Evolutionary conservation across 2,113 vertebrate genomes (phyloP), one percentile per base, ranked within the genome.

Genomic region (Sylvietta virens): DNA sequence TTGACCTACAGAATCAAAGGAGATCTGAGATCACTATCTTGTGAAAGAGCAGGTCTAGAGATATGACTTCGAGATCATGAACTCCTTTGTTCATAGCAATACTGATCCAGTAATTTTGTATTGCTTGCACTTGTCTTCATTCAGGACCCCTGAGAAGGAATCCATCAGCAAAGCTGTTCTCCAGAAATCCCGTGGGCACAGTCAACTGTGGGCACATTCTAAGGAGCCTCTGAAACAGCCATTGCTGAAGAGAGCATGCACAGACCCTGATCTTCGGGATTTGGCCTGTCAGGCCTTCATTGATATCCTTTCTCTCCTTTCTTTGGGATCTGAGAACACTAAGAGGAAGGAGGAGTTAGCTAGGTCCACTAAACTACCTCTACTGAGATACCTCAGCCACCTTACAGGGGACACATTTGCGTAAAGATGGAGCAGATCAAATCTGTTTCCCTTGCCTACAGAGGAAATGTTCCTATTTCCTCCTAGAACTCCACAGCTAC

Each of bases 221-320:
- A 96, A 98, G 35, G 99, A 99, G 94, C 99, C 99, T 3, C 94
- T 99, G 88, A 98, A 98, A 82, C 99, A 99, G 96, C 99, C 99
- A 0, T 96, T 99, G 64, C 98, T 99, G 82, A 98, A 98, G 94
- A 98, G 91, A 28, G 98, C 99, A 3, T 95, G 97, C 10, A 97
- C 97, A 57, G 98, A 98, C 27, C 27, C 98, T 1, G 98, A 99
- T 48, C 95, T 99, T 80, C 97, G 98, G 90, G 98, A 99, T 39
- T 86, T 97, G n/a, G 98, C 99, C 76, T 99, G 98, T 90, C 98
- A 98, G 95, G 98, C 98, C 74, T 99, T 99, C 96, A 98, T 91
- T 44, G 99, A 99, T 99, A 99, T 99, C 99, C 99, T 99, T 98
- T 91, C n/a, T 37, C 39, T 51, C 10, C 12, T 76, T 21, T 26